Conservation (phyloP, 2,888 invertebrate species). For the Protonemura montana region DNA sequence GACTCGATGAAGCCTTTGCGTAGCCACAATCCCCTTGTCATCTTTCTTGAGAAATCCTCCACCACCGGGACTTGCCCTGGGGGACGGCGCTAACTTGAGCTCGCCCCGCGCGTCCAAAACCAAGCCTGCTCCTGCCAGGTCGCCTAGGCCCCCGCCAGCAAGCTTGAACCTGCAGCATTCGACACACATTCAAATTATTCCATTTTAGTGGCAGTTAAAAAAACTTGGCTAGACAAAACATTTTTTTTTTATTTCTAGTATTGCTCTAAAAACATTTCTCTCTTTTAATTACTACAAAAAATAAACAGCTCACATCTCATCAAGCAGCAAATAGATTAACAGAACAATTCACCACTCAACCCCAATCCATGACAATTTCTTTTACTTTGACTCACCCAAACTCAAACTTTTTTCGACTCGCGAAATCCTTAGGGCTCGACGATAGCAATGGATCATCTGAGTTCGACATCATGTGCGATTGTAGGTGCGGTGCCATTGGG, state of each 20-base stretch:
- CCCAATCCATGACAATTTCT: too few relatives aligned
- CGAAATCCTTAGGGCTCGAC: conserved; percentile 82
- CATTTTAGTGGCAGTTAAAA: too few relatives aligned
- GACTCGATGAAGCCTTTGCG: conserved; percentile 54
- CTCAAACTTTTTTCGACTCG: conserved; percentile 51
- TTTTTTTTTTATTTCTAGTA: too few relatives aligned
- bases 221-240: too few relatives aligned
- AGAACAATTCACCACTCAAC: too few relatives aligned
- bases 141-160: conserved; percentile 64
- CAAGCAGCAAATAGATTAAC: too few relatives aligned
- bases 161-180: conserved; percentile 59
- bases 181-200: too few relatives aligned
- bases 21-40: conserved; percentile 33
- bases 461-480: conserved; percentile 86
- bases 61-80: conserved; percentile 38
- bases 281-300: too few relatives aligned
- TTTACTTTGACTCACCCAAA: conserved; percentile 43
- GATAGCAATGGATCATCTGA: conserved; percentile 86
- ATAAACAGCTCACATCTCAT: too few relatives aligned
- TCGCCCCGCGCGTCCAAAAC: conserved; percentile 70
- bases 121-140: conserved; percentile 66
- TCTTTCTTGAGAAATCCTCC: conserved; percentile 45
- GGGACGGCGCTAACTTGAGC: conserved; percentile 58
- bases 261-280: too few relatives aligned
- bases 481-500: conserved; percentile 62